Base-by-base conservation (phyloP, 2,888 invertebrate species). In the Theodoxus fluviatilis region DNA sequence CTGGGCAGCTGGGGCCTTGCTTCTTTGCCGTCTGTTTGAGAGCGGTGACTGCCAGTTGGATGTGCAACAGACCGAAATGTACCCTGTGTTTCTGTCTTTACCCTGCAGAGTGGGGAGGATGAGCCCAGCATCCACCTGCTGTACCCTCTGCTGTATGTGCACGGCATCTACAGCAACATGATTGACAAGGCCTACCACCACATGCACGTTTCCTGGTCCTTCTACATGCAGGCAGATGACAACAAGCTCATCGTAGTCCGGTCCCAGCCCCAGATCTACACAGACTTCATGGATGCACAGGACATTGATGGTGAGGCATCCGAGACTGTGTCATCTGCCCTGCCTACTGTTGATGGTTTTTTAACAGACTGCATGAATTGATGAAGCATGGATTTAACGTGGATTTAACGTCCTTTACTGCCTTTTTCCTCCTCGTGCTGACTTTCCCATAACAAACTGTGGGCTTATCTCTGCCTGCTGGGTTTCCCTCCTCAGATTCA, bases 81-180 rank as follows among this genome's bases (percentile, higher is more conserved):
- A 67, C 12, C 9, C 31, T 33, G 4, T 25, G n/a, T 40, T 12
- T 52, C n/a, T n/a, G n/a, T n/a, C 3, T 68, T n/a, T 66, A 33
- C 69, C n/a, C 71, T 70, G 69, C 72, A 67, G 68, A 73, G 69
- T 6, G 74, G 76, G 52, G 52, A 70, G n/a, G 67, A 64, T 18
- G 71, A 70, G n/a, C 69, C 63, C 3, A 71, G 68, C 47, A 75
- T 76, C 35, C 77, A 76, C 52, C 66, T 83, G 71, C 70, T 85
- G 67, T 81, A 80, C 73, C 86, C 86, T 2, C 70, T 86, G 22
- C 72, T 83, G 74, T 84, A 83, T 71, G 77, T 85, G 61, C 85
- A 85, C 75, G 80, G 75, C 43, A 66, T 83, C 71, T 85, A 84
- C 78, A 83, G 79, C 67, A 83, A 81, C 74, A 80, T 85, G 79